Evolutionary conservation across 2,888 invertebrate species (phyloP).

Genomic region (Lamellibrachia satsuma): DNA sequence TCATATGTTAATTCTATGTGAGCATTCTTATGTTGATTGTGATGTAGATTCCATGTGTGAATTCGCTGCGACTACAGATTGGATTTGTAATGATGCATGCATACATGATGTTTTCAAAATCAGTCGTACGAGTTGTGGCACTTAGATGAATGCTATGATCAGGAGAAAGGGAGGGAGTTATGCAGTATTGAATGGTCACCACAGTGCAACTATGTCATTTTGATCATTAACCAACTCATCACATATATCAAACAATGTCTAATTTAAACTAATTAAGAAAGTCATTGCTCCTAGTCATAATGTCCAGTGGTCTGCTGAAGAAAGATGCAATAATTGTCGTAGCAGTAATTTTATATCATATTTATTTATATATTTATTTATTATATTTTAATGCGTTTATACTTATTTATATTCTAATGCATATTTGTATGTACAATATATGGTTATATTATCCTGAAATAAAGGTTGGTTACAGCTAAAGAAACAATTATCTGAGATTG

Average conservation of each 20-base stretch:
- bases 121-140: background rate
- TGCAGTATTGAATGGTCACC: background rate
- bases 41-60: background rate
- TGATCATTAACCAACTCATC: background rate
- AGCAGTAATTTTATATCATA: too few relatives aligned
- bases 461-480: too few relatives aligned
- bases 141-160: background rate
- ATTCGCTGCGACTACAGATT: background rate
- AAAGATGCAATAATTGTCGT: background rate
- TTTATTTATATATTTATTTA: too few relatives aligned
- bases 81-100: background rate
- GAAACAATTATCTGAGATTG: too few relatives aligned
- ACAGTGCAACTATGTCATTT: background rate
- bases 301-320: background rate
- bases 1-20: constrained; percentile 17
- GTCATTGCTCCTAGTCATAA: background rate
- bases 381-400: too few relatives aligned
- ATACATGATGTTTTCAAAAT: background rate
- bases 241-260: background rate
- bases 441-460: too few relatives aligned
- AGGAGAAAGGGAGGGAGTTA: background rate
- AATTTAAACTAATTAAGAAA: background rate
- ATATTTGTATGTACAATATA: too few relatives aligned
- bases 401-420: too few relatives aligned
- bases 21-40: constrained; percentile 3